Conservation (phyloP, 2,113 vertebrate genomes). For the Heterochromis multidens region DNA sequence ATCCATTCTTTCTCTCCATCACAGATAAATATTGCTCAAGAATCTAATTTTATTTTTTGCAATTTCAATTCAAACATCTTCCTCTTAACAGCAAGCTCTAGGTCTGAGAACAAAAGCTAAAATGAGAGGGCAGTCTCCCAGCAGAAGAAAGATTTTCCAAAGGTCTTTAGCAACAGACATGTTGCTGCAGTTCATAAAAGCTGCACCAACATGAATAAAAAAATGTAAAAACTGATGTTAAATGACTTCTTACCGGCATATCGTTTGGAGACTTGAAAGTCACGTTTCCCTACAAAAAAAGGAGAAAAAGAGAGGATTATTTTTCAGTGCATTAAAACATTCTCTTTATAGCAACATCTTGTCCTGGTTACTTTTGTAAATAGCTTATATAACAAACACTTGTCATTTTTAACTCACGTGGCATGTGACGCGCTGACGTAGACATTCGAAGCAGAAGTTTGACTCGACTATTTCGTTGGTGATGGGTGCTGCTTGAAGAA, state of each 20-base stretch:
- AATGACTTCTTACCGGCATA: not conserved
- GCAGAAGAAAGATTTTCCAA: not conserved
- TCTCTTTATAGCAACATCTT: not conserved
- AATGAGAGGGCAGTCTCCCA: not conserved
- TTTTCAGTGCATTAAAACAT: not conserved
- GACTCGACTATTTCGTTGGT: fast-evolving
- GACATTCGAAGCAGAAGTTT: fast-evolving
- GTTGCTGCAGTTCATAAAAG: not conserved
- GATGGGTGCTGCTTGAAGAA: not conserved
- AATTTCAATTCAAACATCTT: not conserved
- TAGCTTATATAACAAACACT: not conserved
- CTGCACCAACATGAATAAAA: not conserved
- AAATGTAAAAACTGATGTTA: not conserved
- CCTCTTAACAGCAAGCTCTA: not conserved
- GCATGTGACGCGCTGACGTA: fast-evolving
- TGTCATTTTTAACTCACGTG: conserved; percentile 22
- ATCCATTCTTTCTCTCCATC: not conserved
- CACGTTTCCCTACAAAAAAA: not conserved
- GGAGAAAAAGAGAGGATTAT: not conserved
- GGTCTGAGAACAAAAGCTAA: not conserved
- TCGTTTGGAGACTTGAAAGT: not conserved
- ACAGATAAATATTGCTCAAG: not conserved
- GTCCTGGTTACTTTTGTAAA: not conserved
- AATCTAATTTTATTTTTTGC: not conserved
- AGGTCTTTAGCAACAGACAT: not conserved